Base-by-base conservation (phyloP, 1,140 invertebrate species). In the Dendroctonus valens region DNA sequence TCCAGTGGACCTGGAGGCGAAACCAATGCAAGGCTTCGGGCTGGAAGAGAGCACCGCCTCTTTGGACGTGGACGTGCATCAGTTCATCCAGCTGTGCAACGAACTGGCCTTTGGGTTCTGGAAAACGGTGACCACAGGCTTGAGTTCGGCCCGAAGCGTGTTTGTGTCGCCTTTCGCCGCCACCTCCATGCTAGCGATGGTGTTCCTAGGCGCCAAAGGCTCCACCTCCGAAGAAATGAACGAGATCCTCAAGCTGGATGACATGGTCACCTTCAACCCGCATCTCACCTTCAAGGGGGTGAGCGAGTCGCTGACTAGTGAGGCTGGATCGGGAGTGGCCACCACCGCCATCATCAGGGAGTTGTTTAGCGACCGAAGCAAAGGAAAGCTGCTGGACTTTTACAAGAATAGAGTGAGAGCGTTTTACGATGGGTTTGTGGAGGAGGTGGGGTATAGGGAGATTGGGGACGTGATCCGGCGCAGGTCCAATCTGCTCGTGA, bases 201-300 rank as follows among this genome's bases (percentile, higher is more conserved):
- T 94, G 41, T 94, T 93, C 76, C 83, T 95, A 44, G 93, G 92
- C 3, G 91, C 92, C 5, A 82, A 89, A 67, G 92, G 92, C 41
- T 83, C 88, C n/a, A 94, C 93, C 0, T 92, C 91, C 0, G 90
- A 89, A 0, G 90, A 94, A 82, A 92, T 95, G 88, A 93, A 94
- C 73, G 90, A 93, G 68, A 84, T 94, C 9, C 81, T 95, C 0
- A 87, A 89, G 70, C 79, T 95, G 6, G 92, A 94, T 74, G 91
- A 94, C 67, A 91, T 92, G 83, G 87, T 92, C 0, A 91, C 90
- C 0, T 94, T 94, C 70, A 94, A 93, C 79, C 92, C 91, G 0
- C 92, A 94, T 76, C 82, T 92, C 67, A 87, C 91, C 0, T 88
- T 93, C 61, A 89, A 90, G 76, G 92, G 93, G 75, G 87, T 93